These are phyloP conservation scores for Hemitrygon akajei DNA, from an alignment of 2,797 vertebrate genomes.

Conservation along the genomic window DNA sequence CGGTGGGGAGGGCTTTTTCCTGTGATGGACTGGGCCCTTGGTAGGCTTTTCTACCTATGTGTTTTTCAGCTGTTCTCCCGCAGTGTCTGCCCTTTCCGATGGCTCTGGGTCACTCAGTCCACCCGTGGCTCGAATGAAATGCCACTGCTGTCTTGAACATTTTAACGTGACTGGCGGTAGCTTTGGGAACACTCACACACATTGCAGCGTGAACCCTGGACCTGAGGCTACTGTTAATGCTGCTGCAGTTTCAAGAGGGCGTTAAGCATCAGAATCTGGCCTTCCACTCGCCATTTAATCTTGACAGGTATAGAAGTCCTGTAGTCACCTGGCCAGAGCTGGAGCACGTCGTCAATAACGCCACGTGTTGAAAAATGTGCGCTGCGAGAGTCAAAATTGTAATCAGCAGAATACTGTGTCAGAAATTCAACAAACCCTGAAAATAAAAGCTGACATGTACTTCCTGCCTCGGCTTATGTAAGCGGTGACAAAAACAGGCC, in stretches of 20 bases:
- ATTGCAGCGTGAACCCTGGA: not conserved
- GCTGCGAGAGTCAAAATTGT: not conserved
- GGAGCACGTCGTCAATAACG: not conserved
- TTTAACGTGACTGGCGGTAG: not conserved
- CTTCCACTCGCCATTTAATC: not conserved
- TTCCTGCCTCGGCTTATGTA: conserved; percentile 2
- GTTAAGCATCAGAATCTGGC: not conserved
- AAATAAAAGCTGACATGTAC: not conserved
- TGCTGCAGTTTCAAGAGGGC: not conserved
- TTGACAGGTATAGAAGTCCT: not conserved
- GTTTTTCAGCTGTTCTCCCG: too few relatives aligned
- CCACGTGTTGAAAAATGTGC: not conserved
- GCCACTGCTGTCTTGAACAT: not conserved
- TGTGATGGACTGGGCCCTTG: too few relatives aligned
- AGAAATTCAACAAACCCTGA: conserved; percentile 13
- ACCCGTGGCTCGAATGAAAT: not conserved
- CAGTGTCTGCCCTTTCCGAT: not conserved
- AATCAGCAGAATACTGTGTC: not conserved
- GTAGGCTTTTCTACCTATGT: not conserved
- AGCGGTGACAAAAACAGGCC: conserved; percentile 20
- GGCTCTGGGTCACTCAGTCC: not conserved
- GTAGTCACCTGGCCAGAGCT: not conserved
- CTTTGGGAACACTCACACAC: not conserved
- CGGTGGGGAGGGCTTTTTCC: too few relatives aligned
- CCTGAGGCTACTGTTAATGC: not conserved